A percentile compares a stretch with the other conserved stretches of the same genome.
Conservation (phyloP, 2,888 invertebrate species). For the Andrena bucephala region DNA sequence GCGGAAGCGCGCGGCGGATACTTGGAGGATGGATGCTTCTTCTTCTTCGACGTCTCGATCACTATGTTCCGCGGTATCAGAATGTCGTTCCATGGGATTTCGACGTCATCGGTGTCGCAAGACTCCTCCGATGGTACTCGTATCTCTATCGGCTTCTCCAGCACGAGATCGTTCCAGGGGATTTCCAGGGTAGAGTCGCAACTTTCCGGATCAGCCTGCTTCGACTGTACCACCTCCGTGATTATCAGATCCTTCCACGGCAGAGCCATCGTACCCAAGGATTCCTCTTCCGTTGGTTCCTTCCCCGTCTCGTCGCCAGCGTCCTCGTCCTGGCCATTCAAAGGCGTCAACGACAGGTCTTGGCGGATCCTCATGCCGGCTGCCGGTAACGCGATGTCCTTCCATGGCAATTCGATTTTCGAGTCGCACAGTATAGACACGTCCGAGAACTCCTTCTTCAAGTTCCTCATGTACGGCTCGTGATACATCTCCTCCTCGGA, state of each 20-base stretch:
- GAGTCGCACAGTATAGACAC: constrained; percentile 74
- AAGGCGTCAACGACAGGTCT: constrained; percentile 39
- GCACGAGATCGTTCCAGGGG: constrained; percentile 73
- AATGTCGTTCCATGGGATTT: constrained; percentile 80
- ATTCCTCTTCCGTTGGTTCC: constrained; percentile 60
- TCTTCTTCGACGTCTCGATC: constrained; percentile 68
- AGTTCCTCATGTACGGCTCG: constrained; percentile 77
- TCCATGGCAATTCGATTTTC: constrained; percentile 80
- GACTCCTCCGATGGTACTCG: constrained; percentile 52
- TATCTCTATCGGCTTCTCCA: constrained; percentile 72
- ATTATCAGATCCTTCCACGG: constrained; percentile 79
- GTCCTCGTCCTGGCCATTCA: neutral
- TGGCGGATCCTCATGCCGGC: constrained; percentile 70
- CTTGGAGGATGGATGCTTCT: constrained; percentile 71
- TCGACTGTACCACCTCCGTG: constrained; percentile 57
- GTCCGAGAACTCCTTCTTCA: constrained; percentile 74
- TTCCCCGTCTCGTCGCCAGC: constrained; percentile 8
- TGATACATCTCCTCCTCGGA: constrained; percentile 76
- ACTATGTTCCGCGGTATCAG: constrained; percentile 75
- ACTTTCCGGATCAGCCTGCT: constrained; percentile 22
- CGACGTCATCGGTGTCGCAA: constrained; percentile 72
- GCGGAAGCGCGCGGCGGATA: constrained; percentile 47
- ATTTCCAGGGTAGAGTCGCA: constrained; percentile 78
- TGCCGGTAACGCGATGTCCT: constrained; percentile 75
- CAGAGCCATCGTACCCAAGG: constrained; percentile 69